Evolutionary conservation across 2,888 invertebrate species (phyloP), one percentile per base, ranked within the genome.

Genomic region (Subacronicta megacephala): DNA sequence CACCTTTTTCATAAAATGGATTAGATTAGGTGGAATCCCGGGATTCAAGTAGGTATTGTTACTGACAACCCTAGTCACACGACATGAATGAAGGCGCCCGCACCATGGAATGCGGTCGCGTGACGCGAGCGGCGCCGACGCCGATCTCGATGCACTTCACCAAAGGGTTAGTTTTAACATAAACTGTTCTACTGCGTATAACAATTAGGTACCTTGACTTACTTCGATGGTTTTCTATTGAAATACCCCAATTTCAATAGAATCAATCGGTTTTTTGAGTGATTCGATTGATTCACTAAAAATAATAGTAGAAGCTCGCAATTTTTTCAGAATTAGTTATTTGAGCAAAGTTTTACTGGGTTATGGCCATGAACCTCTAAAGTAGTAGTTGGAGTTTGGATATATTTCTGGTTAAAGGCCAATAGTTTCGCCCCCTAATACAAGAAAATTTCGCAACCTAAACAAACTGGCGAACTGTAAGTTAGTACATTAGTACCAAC

Each of bases 61-160:
- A 62, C 40, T 62, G 72, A 42, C 75, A 78, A 49, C 77, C 70
- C 78, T 79, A 72, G 46, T 33, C 37, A 72, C 84, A 78, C 89
- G 81, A 88, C 89, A 93, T 93, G 93, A 92, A 93, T 92, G 92
- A 88, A 93, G 91, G 89, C 90, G 90, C 88, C 89, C 61, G 78
- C 64, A 69, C 74, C 64, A 81, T 90, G 95, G 95, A 95, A 95
- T 95, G 95, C 94, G 94, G 92, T 90, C 93, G 92, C 92, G 94
- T 95, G 95, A 95, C 95, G 95, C 94, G 92, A 55, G 90, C 95
- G 95, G 90, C 93, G 94, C 94, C 95, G 93, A 85, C 90, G 88
- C 93, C 91, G 92, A 93, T 93, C 93, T 92, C 89, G 91, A 91
- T 94, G 93, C 94, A 93, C 92, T 90, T 90, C 83, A 86, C 85